Base-by-base conservation (phyloP, 2,113 vertebrate species). In the Trichomycterus rosablanca region DNA sequence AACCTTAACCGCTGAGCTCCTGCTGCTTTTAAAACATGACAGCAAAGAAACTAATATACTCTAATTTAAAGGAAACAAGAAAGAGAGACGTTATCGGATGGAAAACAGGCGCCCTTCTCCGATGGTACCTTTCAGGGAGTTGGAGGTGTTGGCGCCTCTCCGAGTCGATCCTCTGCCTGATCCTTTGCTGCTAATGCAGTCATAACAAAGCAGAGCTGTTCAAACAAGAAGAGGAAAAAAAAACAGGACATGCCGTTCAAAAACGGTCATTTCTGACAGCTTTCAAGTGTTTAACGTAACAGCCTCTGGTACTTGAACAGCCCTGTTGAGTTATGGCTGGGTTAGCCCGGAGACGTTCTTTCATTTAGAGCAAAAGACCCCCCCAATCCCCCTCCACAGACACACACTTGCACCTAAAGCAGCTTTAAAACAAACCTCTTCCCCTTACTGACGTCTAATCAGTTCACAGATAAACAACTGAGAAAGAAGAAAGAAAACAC, bases 131-230 rank as follows among this genome's bases (percentile, higher is more conserved):
- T 82, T 82, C 75, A 74, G 80, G 62, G 84, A 72, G 83, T 83
- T 85, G 82, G 82, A 76, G 56, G 70, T 76, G 81, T 64, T 79
- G 81, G 79, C 80, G 76, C 76, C 77, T 78, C 80, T 79, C 78
- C 78, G 68, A 65, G 71, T 55, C 71, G 82, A 77, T 86, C 81
- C 81, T 78, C 80, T 81, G 81, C 71, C 80, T 61, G 81, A 70
- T 77, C 80, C 81, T 84, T 83, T 84, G 74, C 80, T 80, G 85
- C 83, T 86, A 86, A 86, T 84, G 85, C 87, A 87, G 86, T 85
- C 81, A 89, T 86, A 89, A 87, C 85, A 89, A 79, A 89, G 84
- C 80, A 89, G 85, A 82, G 87, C 86, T 87, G 83, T 82, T 83
- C 83, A 76, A n/a, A 78, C 72, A 64, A 63, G 53, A 56, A 51